Evolutionary conservation across 2,797 vertebrate genomes (phyloP).

Genomic region (Gila robusta): DNA sequence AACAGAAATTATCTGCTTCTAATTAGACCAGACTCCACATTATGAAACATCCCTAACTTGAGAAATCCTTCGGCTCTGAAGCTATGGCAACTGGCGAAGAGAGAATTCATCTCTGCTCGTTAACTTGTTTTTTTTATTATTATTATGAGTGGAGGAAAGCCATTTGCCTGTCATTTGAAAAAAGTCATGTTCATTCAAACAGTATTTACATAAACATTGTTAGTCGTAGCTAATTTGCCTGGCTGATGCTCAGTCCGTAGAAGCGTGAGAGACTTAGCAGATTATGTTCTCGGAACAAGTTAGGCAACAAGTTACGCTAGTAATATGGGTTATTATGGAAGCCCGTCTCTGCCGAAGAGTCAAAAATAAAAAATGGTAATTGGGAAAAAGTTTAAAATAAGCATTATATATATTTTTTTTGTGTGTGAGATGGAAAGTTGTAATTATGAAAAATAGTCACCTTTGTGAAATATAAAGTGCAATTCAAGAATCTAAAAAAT

Average conservation of each 20-base stretch:
- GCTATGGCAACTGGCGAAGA: constrained; percentile 59
- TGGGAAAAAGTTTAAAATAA: neutral
- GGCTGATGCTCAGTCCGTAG: constrained; percentile 10
- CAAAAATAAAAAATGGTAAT: neutral
- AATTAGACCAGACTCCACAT: constrained; percentile 53
- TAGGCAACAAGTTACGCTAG: neutral
- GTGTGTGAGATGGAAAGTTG: neutral
- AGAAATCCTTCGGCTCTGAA: constrained; percentile 39
- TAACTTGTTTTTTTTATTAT: constrained; percentile 23
- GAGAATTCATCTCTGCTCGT: constrained; percentile 33
- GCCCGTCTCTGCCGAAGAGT: neutral
- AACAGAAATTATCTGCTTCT: constrained; percentile 58
- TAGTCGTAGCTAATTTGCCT: neutral
- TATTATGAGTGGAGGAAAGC: constrained; percentile 16
- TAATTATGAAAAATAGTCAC: neutral
- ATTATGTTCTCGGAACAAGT: neutral
- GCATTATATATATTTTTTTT: too few species aligned
- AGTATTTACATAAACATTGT: constrained; percentile 41
- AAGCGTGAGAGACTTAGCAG: neutral
- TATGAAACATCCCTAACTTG: constrained; percentile 52
- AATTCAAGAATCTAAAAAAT: neutral
- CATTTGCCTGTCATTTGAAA: constrained; percentile 12
- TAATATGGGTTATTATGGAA: neutral
- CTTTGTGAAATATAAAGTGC: neutral
- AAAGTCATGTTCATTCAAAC: neutral